Percentiles rank a stretch among this genome's conserved stretches.
Evolutionary conservation across 2,113 vertebrate species (phyloP).

Genomic region (Rhineura floridana): DNA sequence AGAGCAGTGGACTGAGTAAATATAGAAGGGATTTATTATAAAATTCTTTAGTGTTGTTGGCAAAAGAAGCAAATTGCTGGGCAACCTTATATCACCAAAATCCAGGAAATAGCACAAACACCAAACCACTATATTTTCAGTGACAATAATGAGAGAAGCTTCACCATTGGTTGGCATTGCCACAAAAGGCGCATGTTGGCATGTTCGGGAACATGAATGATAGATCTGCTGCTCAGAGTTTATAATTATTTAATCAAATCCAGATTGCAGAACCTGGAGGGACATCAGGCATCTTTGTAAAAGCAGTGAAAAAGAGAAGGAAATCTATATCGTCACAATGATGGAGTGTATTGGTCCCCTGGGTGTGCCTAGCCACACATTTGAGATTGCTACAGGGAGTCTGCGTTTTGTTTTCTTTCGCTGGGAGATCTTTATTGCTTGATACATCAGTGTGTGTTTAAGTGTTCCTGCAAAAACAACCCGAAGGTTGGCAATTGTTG

Average conservation of each 20-base stretch:
- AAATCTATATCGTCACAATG: conserved; percentile 50
- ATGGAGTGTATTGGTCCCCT: conserved; percentile 24
- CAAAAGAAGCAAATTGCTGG: conserved; percentile 66
- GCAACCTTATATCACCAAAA: conserved; percentile 70
- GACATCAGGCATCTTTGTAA: conserved; percentile 59
- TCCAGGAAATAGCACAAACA: conserved; percentile 73
- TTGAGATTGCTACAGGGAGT: conserved; percentile 22
- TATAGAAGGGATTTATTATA: conserved; percentile 77
- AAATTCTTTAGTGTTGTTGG: conserved; percentile 69
- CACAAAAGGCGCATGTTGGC: conserved; percentile 76
- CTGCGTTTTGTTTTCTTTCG: conserved; percentile 13
- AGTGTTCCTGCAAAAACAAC: conserved; percentile 46
- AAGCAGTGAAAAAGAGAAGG: conserved; percentile 52
- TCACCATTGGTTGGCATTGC: conserved; percentile 72
- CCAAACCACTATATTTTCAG: conserved; percentile 71
- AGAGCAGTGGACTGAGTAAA: conserved; percentile 72
- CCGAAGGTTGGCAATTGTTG: conserved; percentile 45
- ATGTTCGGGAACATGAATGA: conserved; percentile 77
- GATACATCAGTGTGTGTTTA: conserved; percentile 21
- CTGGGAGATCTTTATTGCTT: conserved; percentile 25
- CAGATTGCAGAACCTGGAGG: conserved; percentile 74
- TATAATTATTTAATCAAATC: conserved; percentile 81
- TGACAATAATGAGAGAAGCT: conserved; percentile 70
- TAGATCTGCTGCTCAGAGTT: conserved; percentile 73
- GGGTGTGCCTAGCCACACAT: conserved; percentile 40